Evolutionary conservation across 2,113 vertebrate genomes (phyloP), one percentile per base, ranked within the genome.

Genomic region (Triplophysa dalaica): DNA sequence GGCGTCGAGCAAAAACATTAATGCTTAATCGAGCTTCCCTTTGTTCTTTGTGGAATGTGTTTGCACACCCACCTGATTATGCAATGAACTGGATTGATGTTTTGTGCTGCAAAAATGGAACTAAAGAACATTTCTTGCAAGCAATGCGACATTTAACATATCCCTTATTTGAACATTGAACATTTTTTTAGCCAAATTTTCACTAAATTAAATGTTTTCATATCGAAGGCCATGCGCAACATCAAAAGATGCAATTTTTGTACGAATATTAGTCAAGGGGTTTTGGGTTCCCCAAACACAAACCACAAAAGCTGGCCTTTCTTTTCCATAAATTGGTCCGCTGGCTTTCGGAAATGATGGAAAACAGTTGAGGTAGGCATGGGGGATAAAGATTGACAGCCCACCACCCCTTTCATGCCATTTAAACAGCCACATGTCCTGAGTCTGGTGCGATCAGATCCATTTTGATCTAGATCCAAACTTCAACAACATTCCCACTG

Each of bases 401-500:
- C 61, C 41, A 19, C 54, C 78, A 45, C 78, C 78, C 70, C 50
- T 65, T 62, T 61, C 67, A 61, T 83, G 79, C 62, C 75, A 64
- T 43, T 78, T 38, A 50, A 24, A 17, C 14, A 54, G 48, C 82
- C 69, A 70, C 83, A 81, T 72, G 76, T 79, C 72, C 61, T 73
- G 41, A 82, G 82, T 83, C 62, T 77, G 58, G 61, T 76, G 50
- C 69, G 68, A 82, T 83, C 81, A 41, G 64, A 77, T 72, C 68
- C 75, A 70, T 83, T 85, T 85, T 78, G 72, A 83, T 87, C 83
- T 66, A 83, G 73, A 68, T 82, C 77, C 63, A 78, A 67, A 70
- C 69, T 65, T 54, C 38, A 79, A 78, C 78, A 81, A 65, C 45
- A 7, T 56, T 72, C 84, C 70, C 19, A 81, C 50, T 56, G 82